Conservation (phyloP, 2,888 invertebrate genomes). For the Eumerus sabulonum region DNA sequence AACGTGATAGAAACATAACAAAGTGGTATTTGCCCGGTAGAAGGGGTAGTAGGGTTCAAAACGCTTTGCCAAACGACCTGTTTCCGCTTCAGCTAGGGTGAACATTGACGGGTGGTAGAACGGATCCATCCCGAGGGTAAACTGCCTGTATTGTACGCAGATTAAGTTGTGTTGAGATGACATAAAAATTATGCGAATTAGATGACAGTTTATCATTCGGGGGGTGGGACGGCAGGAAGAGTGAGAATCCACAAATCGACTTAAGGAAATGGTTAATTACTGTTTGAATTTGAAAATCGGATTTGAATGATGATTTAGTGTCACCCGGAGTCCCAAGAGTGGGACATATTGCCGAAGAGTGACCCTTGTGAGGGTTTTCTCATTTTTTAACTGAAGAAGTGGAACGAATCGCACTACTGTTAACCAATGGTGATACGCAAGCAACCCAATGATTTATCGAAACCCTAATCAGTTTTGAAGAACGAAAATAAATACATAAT, state of each 20-base stretch:
- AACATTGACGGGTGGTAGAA: constrained; percentile 18
- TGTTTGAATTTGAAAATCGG: constrained; percentile 66
- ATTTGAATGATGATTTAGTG: constrained; percentile 61
- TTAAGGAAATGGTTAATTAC: constrained; percentile 56
- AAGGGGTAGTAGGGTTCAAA: constrained; percentile 42
- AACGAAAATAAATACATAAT: constrained; percentile 68
- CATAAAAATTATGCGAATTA: constrained; percentile 69
- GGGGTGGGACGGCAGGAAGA: constrained; percentile 42
- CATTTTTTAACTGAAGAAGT: constrained; percentile 40
- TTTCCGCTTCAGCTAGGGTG: constrained; percentile 48
- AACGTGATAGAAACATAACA: constrained; percentile 9
- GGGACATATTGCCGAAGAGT: constrained; percentile 41
- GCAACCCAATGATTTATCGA: constrained; percentile 60
- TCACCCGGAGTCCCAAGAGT: neutral
- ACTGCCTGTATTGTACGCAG: constrained; percentile 48
- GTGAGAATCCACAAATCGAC: constrained; percentile 48
- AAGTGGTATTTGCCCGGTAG: constrained; percentile 8
- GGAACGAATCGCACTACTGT: constrained; percentile 56
- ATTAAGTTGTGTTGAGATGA: constrained; percentile 69
- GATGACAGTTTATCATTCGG: constrained; percentile 68
- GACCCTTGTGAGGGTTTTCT: constrained; percentile 38
- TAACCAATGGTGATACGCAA: constrained; percentile 13
- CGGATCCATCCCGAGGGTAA: constrained; percentile 48
- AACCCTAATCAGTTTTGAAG: constrained; percentile 64
- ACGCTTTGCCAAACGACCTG: constrained; percentile 48